These are phyloP conservation scores for Melanotaenia parkinsoni DNA, from an alignment of 2,797 vertebrate genomes.

Conservation along the genomic window DNA sequence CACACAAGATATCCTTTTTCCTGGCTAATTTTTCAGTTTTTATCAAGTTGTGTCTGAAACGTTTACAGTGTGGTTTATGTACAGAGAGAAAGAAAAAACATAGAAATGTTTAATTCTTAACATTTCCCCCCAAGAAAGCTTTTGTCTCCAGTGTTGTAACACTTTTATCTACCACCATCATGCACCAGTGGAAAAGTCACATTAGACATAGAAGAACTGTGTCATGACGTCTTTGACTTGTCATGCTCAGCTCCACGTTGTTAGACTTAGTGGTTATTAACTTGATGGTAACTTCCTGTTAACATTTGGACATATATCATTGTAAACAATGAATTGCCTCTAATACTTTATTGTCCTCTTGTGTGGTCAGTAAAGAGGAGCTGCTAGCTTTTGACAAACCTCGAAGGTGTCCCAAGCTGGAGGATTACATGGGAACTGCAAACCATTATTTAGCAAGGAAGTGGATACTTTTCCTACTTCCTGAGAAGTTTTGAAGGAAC, in stretches of 20 bases:
- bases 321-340: neutral
- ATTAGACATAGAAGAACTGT: neutral
- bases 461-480: constrained; percentile 9
- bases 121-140: constrained; percentile 1
- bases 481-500: constrained; percentile 23
- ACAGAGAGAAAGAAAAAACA: neutral
- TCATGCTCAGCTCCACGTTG: neutral
- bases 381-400: too few species aligned
- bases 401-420: neutral
- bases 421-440: neutral
- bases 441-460: neutral
- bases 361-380: neutral
- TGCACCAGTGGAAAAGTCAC: neutral
- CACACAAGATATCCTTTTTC: neutral
- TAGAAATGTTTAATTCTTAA: neutral
- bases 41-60: neutral
- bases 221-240: neutral
- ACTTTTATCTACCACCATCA: neutral
- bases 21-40: neutral
- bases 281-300: neutral
- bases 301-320: neutral
- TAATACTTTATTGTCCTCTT: too few species aligned
- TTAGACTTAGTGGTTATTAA: neutral
- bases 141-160: too few species aligned
- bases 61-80: neutral